A percentile compares a stretch with the other conserved stretches of the same genome.
Conservation (phyloP, 2,797 vertebrate species). For the Aythya fuligula region DNA sequence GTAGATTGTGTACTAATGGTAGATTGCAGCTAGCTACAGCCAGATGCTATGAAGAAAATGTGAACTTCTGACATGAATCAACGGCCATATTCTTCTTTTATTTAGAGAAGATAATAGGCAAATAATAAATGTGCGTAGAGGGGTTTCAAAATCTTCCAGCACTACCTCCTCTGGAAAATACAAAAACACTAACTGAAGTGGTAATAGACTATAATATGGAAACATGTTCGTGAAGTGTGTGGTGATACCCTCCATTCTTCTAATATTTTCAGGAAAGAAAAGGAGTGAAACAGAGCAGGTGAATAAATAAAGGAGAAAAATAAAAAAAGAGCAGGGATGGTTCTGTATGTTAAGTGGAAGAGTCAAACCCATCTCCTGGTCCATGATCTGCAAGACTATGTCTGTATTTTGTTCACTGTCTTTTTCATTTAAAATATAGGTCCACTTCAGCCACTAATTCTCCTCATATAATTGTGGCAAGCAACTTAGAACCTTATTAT, state of each 20-base stretch:
- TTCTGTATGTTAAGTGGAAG: neutral
- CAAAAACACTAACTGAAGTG: neutral
- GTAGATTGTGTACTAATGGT: slow-evolving; percentile 16
- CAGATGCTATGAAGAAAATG: neutral
- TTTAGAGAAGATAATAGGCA: neutral
- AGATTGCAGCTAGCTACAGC: neutral
- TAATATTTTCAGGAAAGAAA: neutral
- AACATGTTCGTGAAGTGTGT: neutral
- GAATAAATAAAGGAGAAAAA: neutral
- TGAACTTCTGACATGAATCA: neutral
- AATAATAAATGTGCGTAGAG: neutral
- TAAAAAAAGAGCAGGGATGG: too few relatives aligned
- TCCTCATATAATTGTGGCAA: neutral
- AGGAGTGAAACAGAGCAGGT: neutral
- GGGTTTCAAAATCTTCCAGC: neutral
- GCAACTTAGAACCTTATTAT: neutral
- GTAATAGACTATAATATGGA: neutral
- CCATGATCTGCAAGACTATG: neutral
- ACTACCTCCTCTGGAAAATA: neutral
- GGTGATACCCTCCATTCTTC: neutral
- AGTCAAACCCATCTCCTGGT: neutral
- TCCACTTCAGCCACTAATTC: neutral
- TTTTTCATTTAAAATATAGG: neutral
- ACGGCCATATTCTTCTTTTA: neutral
- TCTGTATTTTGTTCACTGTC: neutral